Evolutionary conservation across 2,113 vertebrate genomes (phyloP), one percentile per base, ranked within the genome.

Genomic region (Xenopus laevis): DNA sequence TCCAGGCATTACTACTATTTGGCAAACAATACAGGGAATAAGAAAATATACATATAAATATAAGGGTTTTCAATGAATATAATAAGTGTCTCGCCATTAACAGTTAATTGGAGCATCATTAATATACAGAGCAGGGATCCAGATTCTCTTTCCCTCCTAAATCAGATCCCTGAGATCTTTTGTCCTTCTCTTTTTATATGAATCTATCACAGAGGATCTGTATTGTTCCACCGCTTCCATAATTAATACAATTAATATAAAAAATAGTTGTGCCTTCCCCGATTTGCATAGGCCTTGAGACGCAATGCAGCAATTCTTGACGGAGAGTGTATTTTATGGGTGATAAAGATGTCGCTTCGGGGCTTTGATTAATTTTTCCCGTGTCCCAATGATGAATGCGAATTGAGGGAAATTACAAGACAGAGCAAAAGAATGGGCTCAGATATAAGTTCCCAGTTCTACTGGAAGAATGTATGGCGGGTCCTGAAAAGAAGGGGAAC

Each of bases 201-300:
- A 33, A 20, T 30, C 15, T 53, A 15, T 67, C 66, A 45, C 40
- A 10, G 4, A 13, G 23, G 72, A 60, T 61, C 65, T 9, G 18
- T 64, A 52, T 76, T 76, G 65, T 75, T 68, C 33, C 33, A n/a
- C 58, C 2, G 65, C 65, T 13, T 7, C 21, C 17, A 33, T 75
- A 69, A 76, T 76, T 76, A 69, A 76, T 63, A 63, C 53, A 76
- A 76, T 76, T 76, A 69, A 76, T 63, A 69, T 69, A 76, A 69
- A 76, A 76, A 62, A 76, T 66, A 55, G 66, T 55, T 68, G 63
- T 66, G 62, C 66, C 59, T 55, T 47, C 27, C 13, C 73, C 13
- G 66, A 76, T 76, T 76, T 69, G 73, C 73, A 63, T 44, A 52
- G 58, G 20, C 27, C 71, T 27, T n/a, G 13, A 65, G 73, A 63